Conservation (phyloP, 2,113 vertebrate genomes). For the Ovis aries region ARS-UI_Ramb_v3.0 NC_056060.1:10535501-10536000, state of each 20-base stretch:
- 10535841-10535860: not conserved
- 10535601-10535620: not conserved
- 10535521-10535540: not conserved
- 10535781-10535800: not conserved
- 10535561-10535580: not conserved
- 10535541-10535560: not conserved
- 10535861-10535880: not conserved
- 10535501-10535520: not conserved
- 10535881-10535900: not conserved
- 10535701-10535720: not conserved
- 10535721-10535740: not conserved
- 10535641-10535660: not conserved
- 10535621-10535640: not conserved
- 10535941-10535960: rapidly evolving
- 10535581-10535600: not conserved
- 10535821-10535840: not conserved
- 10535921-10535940: not conserved
- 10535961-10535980: not conserved
- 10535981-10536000: not conserved
- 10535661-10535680: not conserved
- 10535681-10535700: not conserved
- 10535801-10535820: not conserved
- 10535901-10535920: not conserved
- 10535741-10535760: not conserved
- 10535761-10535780: not conserved